A percentile compares a stretch with the other conserved stretches of the same genome.
phyloP scores from a whole-genome alignment of 1,140 invertebrate genomes.

The Pteromalus puparum region DNA sequence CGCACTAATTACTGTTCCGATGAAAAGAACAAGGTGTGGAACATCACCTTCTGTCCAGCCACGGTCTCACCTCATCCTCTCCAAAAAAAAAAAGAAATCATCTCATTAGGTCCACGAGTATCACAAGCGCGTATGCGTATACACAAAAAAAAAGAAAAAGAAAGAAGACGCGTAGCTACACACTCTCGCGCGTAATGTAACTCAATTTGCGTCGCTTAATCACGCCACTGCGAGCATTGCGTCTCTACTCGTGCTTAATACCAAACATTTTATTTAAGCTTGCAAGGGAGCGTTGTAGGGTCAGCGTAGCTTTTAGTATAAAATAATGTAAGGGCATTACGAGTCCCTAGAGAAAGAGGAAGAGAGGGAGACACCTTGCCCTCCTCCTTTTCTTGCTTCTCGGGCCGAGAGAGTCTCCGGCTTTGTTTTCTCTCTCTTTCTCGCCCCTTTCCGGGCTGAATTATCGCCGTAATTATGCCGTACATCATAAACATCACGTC shows the following conservation, averaged over 20 bases:
- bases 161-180: background rate
- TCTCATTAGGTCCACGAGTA: conserved; percentile 9
- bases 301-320: conserved; percentile 57
- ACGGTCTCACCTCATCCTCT: background rate
- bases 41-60: background rate
- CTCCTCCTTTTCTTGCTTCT: conserved; percentile 48
- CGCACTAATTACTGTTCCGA: background rate
- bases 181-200: conserved; percentile 33
- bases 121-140: background rate
- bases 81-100: background rate
- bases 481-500: conserved; percentile 66
- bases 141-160: background rate
- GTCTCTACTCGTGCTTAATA: conserved; percentile 57
- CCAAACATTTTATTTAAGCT: conserved; percentile 64
- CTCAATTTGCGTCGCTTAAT: conserved; percentile 55
- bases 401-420: background rate
- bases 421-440: conserved; percentile 29
- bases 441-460: conserved; percentile 56
- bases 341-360: conserved; percentile 57
- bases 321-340: conserved; percentile 68
- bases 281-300: conserved; percentile 32
- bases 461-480: conserved; percentile 70
- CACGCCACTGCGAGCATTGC: conserved; percentile 48
- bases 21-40: conserved; percentile 8
- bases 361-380: conserved; percentile 37